These are phyloP conservation scores for Pyrrhura leucotis DNA, from an alignment of 2,797 vertebrate genomes.

Conservation along the genomic window DNA sequence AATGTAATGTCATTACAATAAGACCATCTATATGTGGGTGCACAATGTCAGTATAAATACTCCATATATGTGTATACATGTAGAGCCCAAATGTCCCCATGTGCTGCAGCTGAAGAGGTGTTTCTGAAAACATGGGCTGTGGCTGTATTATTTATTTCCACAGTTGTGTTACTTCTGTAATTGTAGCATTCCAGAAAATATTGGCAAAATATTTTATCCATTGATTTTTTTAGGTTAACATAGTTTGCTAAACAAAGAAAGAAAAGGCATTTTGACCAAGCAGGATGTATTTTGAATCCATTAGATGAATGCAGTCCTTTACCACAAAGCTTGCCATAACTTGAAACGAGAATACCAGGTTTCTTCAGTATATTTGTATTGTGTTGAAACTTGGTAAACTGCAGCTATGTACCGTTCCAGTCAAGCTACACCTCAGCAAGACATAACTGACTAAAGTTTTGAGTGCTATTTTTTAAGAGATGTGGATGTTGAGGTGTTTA, in stretches of 20 bases:
- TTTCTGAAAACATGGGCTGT: background rate
- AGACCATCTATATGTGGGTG: background rate
- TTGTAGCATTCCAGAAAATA: background rate
- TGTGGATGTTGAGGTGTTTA: background rate
- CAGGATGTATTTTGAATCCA: background rate
- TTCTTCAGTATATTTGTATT: background rate
- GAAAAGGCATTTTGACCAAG: background rate
- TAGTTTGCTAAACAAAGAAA: background rate
- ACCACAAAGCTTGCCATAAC: background rate
- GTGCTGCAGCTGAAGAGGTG: background rate
- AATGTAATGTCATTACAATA: background rate
- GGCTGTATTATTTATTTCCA: background rate
- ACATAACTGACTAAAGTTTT: background rate
- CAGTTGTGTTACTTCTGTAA: background rate
- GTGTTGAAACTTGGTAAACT: background rate
- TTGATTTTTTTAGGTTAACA: background rate
- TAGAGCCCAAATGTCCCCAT: background rate
- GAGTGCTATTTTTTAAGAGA: background rate
- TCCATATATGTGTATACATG: background rate
- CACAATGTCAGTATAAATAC: background rate
- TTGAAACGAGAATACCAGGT: background rate
- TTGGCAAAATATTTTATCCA: background rate
- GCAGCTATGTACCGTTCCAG: background rate
- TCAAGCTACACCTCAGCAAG: background rate
- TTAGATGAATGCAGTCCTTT: background rate